Evolutionary conservation across 2,797 vertebrate genomes (phyloP), one percentile per base, ranked within the genome.

Genomic region (Sitta carolinensis): DNA sequence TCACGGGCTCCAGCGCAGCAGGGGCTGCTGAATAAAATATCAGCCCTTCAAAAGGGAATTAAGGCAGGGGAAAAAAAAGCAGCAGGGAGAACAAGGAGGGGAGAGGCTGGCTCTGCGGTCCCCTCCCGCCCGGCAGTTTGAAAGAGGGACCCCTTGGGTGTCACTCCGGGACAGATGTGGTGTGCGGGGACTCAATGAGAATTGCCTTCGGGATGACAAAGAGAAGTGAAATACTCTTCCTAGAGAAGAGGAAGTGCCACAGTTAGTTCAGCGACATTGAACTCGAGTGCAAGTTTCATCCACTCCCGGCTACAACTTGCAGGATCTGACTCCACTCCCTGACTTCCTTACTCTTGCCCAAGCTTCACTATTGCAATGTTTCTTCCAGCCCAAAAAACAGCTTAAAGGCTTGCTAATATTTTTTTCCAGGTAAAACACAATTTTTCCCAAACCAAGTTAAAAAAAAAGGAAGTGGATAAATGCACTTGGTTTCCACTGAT

Each of bases 1-100:
- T 97, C 94, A 87, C 5, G 42, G 96, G 90, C 97, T 96, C 91
- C 78, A 67, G 93, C 97, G 81, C 97, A 97, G 95, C 96, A 81
- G 98, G 97, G 96, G 93, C 96, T 98, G 95, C 97, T 98, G 97
- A 98, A 98, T 98, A 97, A 98, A 97, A 97, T 98, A 98, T 98
- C 95, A 97, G 94, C 75, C 96, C 93, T 97, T 97, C 97, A 97
- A 97, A 98, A 96, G 97, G 93, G 96, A 98, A 98, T 97, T 97
- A 97, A 95, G 90, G 92, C 80, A 90, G 85, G 97, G 95, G 98
- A 97, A 86, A 97, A 86, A 97, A 95, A 97, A 97, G 79, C 93
- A 95, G 69, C 87, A 48, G 93, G 94, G 85, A 95, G 88, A 97
- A 79, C 68, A 64, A 91, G 83, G 76, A 94, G 90, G 85, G 57